These are phyloP conservation scores for Nomada fabriciana DNA, from an alignment of 2,888 invertebrate species.

Conservation along the genomic window DNA sequence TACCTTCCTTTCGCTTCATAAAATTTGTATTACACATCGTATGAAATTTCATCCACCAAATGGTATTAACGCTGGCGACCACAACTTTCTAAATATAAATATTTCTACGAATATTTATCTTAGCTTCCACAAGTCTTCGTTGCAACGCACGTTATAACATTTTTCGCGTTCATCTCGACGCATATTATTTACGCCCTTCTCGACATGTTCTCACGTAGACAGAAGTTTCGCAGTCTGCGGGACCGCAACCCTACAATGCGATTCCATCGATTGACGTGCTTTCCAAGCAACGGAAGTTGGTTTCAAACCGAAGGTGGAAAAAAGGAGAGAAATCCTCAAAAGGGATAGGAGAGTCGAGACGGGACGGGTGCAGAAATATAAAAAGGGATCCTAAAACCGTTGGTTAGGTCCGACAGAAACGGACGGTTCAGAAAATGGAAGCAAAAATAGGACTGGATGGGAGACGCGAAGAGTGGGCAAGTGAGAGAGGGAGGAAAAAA, in stretches of 20 bases:
- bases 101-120: no score
- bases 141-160: no score
- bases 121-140: no score
- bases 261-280: slow-evolving; percentile 41
- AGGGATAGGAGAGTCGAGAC: background rate
- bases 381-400: slow-evolving; percentile 34
- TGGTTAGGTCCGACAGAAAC: slow-evolving; percentile 40
- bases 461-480: background rate
- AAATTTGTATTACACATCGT: no score
- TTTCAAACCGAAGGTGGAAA: slow-evolving; percentile 24
- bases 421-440: slow-evolving; percentile 29
- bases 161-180: background rate
- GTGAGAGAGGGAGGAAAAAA: background rate
- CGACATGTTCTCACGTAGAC: slow-evolving; percentile 17
- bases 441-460: background rate
- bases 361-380: background rate
- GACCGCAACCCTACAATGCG: slow-evolving; percentile 13
- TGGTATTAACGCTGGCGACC: no score
- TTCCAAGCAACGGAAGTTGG: slow-evolving; percentile 29
- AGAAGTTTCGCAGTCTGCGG: slow-evolving; percentile 9
- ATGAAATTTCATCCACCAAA: no score
- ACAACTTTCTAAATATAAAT: background rate
- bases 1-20: no score
- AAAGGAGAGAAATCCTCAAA: background rate
- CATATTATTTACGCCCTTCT: slow-evolving; percentile 17